Evolutionary conservation across 2,113 vertebrate genomes (phyloP).

Genomic region (Varanus salvator): DNA sequence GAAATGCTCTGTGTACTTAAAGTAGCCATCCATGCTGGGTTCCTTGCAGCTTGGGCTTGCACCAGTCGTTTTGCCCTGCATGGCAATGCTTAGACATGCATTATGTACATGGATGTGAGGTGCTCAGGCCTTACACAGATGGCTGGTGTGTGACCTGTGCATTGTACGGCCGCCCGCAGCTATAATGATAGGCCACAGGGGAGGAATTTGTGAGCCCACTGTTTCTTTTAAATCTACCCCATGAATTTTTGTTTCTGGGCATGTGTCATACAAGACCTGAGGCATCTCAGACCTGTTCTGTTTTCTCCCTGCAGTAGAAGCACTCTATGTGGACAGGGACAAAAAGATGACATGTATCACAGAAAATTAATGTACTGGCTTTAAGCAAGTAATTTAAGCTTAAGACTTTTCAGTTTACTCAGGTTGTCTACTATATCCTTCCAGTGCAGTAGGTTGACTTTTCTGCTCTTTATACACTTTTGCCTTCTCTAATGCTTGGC

Average conservation of each 20-base stretch:
- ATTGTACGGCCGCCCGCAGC: background rate
- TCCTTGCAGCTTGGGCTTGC: background rate
- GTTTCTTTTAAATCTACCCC: background rate
- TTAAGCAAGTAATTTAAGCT: background rate
- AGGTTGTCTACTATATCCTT: background rate
- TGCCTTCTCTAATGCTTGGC: background rate
- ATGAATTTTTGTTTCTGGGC: background rate
- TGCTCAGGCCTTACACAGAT: background rate
- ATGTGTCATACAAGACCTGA: background rate
- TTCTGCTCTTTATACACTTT: background rate
- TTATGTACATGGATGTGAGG: background rate
- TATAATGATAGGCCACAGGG: background rate
- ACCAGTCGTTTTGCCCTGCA: background rate
- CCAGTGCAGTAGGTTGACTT: background rate
- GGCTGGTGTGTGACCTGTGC: background rate
- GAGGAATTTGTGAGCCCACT: background rate
- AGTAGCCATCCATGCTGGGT: background rate
- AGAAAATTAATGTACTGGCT: background rate
- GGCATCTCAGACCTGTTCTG: background rate
- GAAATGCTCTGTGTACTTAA: background rate
- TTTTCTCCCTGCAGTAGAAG: background rate
- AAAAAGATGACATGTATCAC: background rate
- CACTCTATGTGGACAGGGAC: background rate
- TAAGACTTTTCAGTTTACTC: conserved; percentile 4
- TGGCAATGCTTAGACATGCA: background rate